These are phyloP conservation scores for Patella caerulea DNA, from an alignment of 2,888 invertebrate genomes.

Conservation along the genomic window DNA sequence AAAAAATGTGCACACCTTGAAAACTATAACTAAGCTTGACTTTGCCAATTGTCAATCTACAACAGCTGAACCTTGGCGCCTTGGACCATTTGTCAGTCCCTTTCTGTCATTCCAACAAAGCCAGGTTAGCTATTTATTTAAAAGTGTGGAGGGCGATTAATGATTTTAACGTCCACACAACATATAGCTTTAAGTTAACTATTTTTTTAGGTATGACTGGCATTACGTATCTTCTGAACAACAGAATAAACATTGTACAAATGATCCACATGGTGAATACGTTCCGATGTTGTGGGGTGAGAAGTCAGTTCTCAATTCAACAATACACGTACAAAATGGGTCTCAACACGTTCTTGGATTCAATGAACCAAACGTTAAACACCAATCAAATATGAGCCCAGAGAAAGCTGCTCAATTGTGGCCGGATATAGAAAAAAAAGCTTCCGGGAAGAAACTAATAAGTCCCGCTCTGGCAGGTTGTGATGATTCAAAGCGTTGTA, in stretches of 20 bases:
- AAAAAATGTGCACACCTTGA: no score
- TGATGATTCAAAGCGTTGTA: constrained; percentile 22
- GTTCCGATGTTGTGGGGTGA: constrained; percentile 50
- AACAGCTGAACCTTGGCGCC: no score
- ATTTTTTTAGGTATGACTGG: constrained; percentile 37
- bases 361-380: constrained; percentile 49
- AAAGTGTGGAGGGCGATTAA: not conserved
- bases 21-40: no score
- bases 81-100: no score
- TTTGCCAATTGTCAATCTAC: no score
- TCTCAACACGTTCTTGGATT: constrained; percentile 42
- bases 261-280: constrained; percentile 25
- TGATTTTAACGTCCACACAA: no score
- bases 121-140: not conserved
- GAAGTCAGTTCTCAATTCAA: not conserved
- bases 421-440: constrained; percentile 39
- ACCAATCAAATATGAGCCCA: constrained; percentile 45
- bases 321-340: constrained; percentile 21
- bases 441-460: constrained; percentile 37
- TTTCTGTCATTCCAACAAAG: no score
- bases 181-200: no score
- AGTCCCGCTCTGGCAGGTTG: constrained; percentile 46
- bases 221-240: constrained; percentile 18
- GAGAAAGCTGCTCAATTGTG: constrained; percentile 43
- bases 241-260: constrained; percentile 19